These are phyloP conservation scores for Bos javanicus DNA, from an alignment of 2,113 vertebrate genomes.

Conservation along the genomic window DNA sequence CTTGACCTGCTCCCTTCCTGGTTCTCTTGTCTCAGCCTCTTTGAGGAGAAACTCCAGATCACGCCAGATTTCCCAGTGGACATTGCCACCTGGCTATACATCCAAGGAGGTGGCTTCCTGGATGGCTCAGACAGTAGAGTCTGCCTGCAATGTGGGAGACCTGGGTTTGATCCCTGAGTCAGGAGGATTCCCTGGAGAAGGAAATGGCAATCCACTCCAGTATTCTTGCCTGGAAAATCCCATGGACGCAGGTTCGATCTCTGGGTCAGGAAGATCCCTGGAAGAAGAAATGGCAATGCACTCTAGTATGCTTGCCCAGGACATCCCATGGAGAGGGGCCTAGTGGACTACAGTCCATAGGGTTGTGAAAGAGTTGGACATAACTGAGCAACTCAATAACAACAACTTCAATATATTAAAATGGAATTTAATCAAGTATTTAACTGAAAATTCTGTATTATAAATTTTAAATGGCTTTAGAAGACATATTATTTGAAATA, in stretches of 20 bases:
- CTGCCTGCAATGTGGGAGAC: not conserved
- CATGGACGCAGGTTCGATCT: accelerated
- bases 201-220: not conserved
- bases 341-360: not conserved
- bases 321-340: not conserved
- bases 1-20: not conserved
- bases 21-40: not conserved
- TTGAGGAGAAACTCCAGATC: not conserved
- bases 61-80: not conserved
- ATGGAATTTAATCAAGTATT: not conserved
- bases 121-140: not conserved
- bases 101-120: not conserved
- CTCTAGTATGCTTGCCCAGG: not conserved
- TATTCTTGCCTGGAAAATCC: not conserved
- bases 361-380: not conserved
- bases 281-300: not conserved
- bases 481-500: not conserved
- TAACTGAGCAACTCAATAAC: not conserved
- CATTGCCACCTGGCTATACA: not conserved
- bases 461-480: not conserved
- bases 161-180: not conserved
- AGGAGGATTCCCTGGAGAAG: not conserved
- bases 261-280: not conserved
- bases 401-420: not conserved
- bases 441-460: not conserved